Evolutionary conservation across 2,113 vertebrate genomes (phyloP), one percentile per base, ranked within the genome.

Genomic region (Sander lucioperca): DNA sequence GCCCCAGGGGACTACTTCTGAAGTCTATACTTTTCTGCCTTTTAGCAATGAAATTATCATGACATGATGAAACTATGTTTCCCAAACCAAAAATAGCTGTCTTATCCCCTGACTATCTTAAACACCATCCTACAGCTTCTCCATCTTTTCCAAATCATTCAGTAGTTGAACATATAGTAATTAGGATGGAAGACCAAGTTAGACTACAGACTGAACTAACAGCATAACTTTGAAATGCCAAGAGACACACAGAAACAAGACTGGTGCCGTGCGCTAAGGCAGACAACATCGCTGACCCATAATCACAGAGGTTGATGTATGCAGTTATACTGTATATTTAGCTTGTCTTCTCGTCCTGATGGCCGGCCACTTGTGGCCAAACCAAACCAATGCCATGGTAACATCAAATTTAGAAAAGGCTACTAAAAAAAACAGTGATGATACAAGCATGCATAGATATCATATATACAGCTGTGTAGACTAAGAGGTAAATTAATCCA

Each of bases 281-380:
- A 63, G 45, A 82, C 72, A 74, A 83, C 68, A 48, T 83, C 10
- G n/a, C 74, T 86, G 78, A 88, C 78, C 90, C 70, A 91, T 92
- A 92, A 93, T 91, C 84, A 91, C 80, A 89, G 86, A 80, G 79
- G 77, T 73, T 68, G 58, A 74, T 84, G 77, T 64, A 75, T 9
- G 87, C 83, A 75, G 74, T 80, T 81, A 53, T 23, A 39, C 76
- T 63, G 74, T 92, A 90, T 90, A 90, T 90, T 92, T 92, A 93
- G 88, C 87, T 79, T 67, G 48, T 79, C 69, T 74, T 70, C 75
- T 73, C 61, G 79, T 90, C 62, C 83, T 64, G 63, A 51, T 50
- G 59, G 58, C 77, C 14, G 73, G 27, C 74, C 70, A 74, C 61
- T 58, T 48, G 39, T 45, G 30, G 83, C 76, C 74, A 79, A 74